A percentile compares a stretch with the other conserved stretches of the same genome.
These are phyloP conservation scores for Varanus komodoensis DNA, from an alignment of 2,113 vertebrate species.

Conservation along the genomic window DNA sequence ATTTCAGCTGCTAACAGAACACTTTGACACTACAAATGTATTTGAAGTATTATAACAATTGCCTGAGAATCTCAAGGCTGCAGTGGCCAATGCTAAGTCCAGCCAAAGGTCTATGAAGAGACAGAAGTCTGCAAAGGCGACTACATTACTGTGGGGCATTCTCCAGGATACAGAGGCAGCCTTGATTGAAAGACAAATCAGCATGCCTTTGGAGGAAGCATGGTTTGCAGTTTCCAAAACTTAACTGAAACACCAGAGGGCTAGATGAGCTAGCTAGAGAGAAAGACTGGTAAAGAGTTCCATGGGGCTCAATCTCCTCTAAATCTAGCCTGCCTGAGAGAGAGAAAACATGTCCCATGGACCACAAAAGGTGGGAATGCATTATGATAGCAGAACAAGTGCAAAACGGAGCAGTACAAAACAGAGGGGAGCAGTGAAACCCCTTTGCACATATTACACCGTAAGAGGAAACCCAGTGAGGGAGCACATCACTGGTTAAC, in stretches of 20 bases:
- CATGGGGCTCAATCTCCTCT: neutral
- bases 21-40: conserved; percentile 21
- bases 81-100: neutral
- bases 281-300: too few species aligned
- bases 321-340: neutral
- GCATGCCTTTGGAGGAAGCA: neutral
- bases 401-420: neutral
- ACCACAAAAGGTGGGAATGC: neutral
- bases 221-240: too few species aligned
- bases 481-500: neutral
- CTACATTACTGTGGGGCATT: neutral
- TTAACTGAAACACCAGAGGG: neutral
- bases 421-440: neutral
- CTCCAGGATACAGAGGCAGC: neutral
- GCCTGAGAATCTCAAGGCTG: neutral
- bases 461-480: neutral
- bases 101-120: neutral
- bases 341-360: neutral
- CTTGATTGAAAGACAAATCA: neutral
- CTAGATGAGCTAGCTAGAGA: neutral
- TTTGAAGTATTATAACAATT: conserved; percentile 18
- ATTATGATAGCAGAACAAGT: neutral
- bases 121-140: neutral
- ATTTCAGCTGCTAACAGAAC: conserved; percentile 44
- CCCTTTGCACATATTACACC: neutral